A percentile compares a stretch with the other conserved stretches of the same genome.
phyloP scores from a whole-genome alignment of 1,140 invertebrate genomes.

The Drosophila eugracilis region DNA sequence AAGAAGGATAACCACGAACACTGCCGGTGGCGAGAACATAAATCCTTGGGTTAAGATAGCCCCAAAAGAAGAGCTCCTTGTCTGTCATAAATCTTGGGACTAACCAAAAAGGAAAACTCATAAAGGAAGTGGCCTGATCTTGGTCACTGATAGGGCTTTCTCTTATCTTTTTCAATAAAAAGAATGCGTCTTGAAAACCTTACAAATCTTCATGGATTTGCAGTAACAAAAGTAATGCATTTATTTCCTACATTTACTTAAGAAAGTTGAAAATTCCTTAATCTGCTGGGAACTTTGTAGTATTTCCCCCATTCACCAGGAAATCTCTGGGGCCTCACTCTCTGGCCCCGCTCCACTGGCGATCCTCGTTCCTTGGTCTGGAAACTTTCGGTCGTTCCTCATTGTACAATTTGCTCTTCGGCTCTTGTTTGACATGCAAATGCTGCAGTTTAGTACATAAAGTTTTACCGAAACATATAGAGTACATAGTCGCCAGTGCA shows the following conservation, averaged over 20 bases:
- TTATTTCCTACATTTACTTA: background rate
- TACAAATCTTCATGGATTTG: background rate
- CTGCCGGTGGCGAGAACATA: background rate
- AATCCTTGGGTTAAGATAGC: background rate
- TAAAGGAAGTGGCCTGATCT: slow-evolving; percentile 18
- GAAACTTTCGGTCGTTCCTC: background rate
- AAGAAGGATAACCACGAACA: background rate
- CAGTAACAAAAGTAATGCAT: no score
- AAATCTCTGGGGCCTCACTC: background rate
- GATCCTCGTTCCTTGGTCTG: slow-evolving; percentile 5
- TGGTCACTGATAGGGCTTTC: background rate
- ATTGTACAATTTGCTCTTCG: slow-evolving; percentile 28
- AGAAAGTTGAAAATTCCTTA: background rate
- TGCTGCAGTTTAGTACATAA: slow-evolving; percentile 36
- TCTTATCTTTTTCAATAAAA: no score
- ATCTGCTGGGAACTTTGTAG: background rate
- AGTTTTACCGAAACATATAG: slow-evolving; percentile 26
- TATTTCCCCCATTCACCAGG: background rate
- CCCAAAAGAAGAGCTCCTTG: background rate
- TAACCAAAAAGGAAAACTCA: background rate
- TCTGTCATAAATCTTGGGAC: background rate
- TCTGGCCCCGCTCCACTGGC: no score
- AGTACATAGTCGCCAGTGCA: slow-evolving; percentile 6
- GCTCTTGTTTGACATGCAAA: slow-evolving; percentile 53
- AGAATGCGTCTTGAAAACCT: no score